Base-by-base conservation (phyloP, 1,140 invertebrate species). In the Eupeodes corollae region DNA sequence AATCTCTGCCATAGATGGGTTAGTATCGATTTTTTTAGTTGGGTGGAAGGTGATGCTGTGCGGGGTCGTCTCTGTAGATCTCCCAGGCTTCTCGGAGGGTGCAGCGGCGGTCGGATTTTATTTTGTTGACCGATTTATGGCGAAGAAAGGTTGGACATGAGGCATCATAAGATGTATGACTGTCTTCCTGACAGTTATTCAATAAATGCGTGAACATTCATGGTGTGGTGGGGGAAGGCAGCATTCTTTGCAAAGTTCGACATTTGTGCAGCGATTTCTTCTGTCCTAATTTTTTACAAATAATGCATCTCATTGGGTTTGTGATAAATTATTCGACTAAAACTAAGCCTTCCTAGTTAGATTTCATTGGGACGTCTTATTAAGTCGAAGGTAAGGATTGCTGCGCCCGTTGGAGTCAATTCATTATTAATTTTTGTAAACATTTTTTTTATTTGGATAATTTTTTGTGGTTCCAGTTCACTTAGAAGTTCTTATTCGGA, bases 241-340 rank as follows among this genome's bases (percentile, higher is more conserved):
- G 26, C 44, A 46, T 46, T 46, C 33, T 37, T 46, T 46, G 32
- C 44, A 46, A n/a, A 46, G 1, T 16, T 46, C n/a, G 8, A n/a
- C 19, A 21, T 14, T 15, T 34, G 14, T 33, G 15, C 30, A 44
- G 5, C 19, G 14, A 10, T 44, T 44, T 33, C 16, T 46, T 21
- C 15, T 46, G 44, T 6, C 44, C 44, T 19, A 46, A 5, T 34
- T 35, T 46, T 37, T 46, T 33, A 34, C 44, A 46, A 34, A 18
- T 18, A 37, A 16, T 10, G 16, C 34, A 46, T 13, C 34, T 15
- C 33, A 35, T 21, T 16, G 44, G 33, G 13, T 46, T 46, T 18
- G 43, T 6, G 3, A 37, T 10, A 32, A 30, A 32, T 14, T 43
- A 19, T 13, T 43, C 15, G 2, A 43, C 42, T 16, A 12, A 19